A percentile compares a stretch with the other conserved stretches of the same genome.
Evolutionary conservation across 64 coral and sea anemone genomes (phyloP).

Genomic region (Platygyra sinensis): DNA sequence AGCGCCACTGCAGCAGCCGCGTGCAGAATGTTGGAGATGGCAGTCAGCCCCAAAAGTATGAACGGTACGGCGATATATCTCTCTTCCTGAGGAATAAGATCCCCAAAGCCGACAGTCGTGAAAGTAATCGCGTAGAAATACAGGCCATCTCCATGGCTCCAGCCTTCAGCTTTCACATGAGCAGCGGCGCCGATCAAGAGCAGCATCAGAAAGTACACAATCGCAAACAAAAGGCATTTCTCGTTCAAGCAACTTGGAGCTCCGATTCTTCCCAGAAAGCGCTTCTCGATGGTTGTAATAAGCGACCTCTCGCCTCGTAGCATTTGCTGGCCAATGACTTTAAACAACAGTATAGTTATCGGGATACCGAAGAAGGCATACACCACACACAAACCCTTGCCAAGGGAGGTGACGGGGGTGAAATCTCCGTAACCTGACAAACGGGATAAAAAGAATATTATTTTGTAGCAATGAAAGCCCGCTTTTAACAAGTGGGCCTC

Average conservation of each 20-base stretch:
- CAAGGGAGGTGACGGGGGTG: not conserved
- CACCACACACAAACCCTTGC: slow-evolving; percentile 31
- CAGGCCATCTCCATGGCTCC: slow-evolving; percentile 29
- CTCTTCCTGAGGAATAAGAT: slow-evolving; percentile 4
- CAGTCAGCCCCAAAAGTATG: slow-evolving; percentile 18
- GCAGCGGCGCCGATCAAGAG: slow-evolving; percentile 9
- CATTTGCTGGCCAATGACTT: slow-evolving; percentile 45
- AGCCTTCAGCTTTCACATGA: slow-evolving; percentile 14
- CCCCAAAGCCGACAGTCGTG: slow-evolving; percentile 60
- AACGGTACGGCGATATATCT: slow-evolving; percentile 1
- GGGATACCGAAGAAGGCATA: slow-evolving; percentile 45
- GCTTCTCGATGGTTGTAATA: slow-evolving; percentile 9
- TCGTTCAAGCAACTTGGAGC: slow-evolving; percentile 16
- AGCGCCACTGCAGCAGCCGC: slow-evolving; percentile 15
- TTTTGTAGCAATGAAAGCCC: no score
- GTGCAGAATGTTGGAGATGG: slow-evolving; percentile 26
- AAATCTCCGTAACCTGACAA: slow-evolving; percentile 62
- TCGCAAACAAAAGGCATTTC: slow-evolving; percentile 10
- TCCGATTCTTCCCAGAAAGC: not conserved
- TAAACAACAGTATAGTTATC: slow-evolving; percentile 20
- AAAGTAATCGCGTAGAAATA: slow-evolving; percentile 52
- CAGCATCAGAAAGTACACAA: not conserved
- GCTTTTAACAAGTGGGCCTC: no score
- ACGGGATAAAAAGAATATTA: not conserved
- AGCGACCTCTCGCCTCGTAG: slow-evolving; percentile 4